These are phyloP conservation scores for Paraplagusia blochii DNA, from an alignment of 2,113 vertebrate species.

Conservation along the genomic window DNA sequence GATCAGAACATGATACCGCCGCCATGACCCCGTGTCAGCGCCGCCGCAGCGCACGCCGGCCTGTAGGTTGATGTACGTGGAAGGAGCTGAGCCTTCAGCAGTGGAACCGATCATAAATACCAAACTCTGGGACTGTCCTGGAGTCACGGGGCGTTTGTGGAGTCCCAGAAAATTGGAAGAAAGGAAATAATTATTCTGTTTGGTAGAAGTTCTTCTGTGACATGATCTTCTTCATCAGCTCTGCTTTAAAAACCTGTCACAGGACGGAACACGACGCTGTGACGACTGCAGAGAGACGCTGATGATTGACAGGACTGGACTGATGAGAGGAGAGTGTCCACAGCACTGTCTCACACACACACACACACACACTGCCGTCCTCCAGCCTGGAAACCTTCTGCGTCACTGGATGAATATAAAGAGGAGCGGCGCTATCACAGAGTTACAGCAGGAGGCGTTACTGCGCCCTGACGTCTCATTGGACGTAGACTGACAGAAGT, in stretches of 20 bases:
- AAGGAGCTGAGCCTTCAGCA: not conserved
- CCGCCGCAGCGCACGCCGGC: not conserved
- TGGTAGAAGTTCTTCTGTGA: no score
- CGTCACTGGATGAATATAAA: conserved; percentile 23
- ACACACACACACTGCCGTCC: not conserved
- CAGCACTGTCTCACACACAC: not conserved
- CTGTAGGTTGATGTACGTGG: not conserved
- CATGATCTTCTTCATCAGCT: no score
- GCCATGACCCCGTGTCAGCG: conserved; percentile 19
- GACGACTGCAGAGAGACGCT: not conserved
- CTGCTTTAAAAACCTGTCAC: no score
- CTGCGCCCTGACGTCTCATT: no score
- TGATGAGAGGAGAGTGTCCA: conserved; percentile 13
- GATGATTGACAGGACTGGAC: conserved; percentile 12
- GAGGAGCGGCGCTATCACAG: no score
- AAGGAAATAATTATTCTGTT: no score
- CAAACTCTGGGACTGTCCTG: no score
- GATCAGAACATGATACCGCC: conserved; percentile 25
- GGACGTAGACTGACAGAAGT: not conserved
- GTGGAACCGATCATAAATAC: no score
- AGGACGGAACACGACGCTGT: not conserved
- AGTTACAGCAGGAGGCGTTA: no score
- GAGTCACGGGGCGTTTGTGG: no score
- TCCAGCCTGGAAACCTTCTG: conserved; percentile 1
- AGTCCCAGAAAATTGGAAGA: no score